A percentile compares a stretch with the other conserved stretches of the same genome.
These are phyloP conservation scores for Tyrannus savana DNA, from an alignment of 2,113 vertebrate genomes.

Conservation along the genomic window DNA sequence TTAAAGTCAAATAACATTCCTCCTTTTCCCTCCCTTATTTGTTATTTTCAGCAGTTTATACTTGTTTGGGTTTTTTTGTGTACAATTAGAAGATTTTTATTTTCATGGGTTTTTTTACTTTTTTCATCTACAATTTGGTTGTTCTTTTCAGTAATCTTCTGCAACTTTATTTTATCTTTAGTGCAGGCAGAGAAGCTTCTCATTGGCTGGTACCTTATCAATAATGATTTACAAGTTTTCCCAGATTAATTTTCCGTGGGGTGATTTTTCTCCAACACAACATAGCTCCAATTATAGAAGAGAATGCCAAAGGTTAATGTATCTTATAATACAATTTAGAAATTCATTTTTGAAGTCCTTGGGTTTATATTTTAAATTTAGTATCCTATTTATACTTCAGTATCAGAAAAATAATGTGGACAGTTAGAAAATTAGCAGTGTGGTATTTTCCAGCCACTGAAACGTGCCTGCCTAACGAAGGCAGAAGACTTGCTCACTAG, in stretches of 20 bases:
- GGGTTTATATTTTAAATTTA: not conserved
- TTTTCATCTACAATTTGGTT: slow-evolving; percentile 21
- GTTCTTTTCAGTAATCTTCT: slow-evolving; percentile 60
- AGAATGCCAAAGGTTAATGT: slow-evolving; percentile 26
- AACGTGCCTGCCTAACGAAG: slow-evolving; percentile 43
- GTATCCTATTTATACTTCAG: not conserved
- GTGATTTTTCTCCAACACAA: slow-evolving; percentile 53
- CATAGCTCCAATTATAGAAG: slow-evolving; percentile 35
- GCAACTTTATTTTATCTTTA: slow-evolving; percentile 38
- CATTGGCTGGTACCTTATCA: slow-evolving; percentile 53
- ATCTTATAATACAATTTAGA: slow-evolving; percentile 29
- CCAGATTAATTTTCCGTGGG: slow-evolving; percentile 62
- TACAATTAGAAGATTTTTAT: not conserved
- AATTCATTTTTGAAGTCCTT: not conserved
- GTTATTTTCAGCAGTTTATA: not conserved
- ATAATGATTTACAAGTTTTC: slow-evolving; percentile 63
- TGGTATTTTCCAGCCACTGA: slow-evolving; percentile 41
- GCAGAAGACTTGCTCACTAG: slow-evolving; percentile 26
- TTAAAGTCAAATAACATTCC: not conserved
- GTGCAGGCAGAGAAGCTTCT: slow-evolving; percentile 15
- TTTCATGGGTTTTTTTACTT: not conserved
- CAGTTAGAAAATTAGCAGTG: not conserved
- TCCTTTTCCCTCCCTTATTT: not conserved
- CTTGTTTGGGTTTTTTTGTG: not conserved
- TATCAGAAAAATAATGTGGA: not conserved